A percentile compares a stretch with the other conserved stretches of the same genome.
Evolutionary conservation across 2,888 invertebrate species (phyloP).

Genomic region (Rhopalosiphum nymphaeae): DNA sequence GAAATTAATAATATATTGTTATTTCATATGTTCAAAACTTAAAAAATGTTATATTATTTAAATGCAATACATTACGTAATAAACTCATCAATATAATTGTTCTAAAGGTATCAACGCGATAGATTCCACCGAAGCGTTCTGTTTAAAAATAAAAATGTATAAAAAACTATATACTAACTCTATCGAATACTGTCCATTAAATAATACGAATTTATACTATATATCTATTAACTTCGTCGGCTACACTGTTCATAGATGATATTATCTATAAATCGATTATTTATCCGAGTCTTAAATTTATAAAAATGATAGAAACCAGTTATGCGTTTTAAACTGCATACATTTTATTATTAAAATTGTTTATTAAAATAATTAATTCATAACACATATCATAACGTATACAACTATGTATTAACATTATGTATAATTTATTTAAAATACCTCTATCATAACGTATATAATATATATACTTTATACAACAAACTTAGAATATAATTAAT

Average conservation of each 20-base stretch:
- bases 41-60: no score
- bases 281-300: neutral
- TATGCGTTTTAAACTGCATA: neutral
- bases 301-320: neutral
- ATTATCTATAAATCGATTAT: neutral
- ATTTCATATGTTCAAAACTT: neutral
- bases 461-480: neutral
- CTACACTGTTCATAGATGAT: neutral
- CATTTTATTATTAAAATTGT: neutral
- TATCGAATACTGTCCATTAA: neutral
- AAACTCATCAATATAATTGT: neutral
- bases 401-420: neutral
- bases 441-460: neutral
- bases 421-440: slow-evolving; percentile 3
- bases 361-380: neutral
- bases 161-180: neutral
- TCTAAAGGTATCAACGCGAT: no score
- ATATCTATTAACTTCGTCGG: neutral
- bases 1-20: neutral
- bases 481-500: neutral
- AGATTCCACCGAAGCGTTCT: neutral
- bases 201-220: neutral
- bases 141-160: neutral
- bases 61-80: neutral
- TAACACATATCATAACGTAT: neutral